These are phyloP conservation scores for Ophthalmolycus amberensis DNA, from an alignment of 2,113 vertebrate species.

Conservation along the genomic window DNA sequence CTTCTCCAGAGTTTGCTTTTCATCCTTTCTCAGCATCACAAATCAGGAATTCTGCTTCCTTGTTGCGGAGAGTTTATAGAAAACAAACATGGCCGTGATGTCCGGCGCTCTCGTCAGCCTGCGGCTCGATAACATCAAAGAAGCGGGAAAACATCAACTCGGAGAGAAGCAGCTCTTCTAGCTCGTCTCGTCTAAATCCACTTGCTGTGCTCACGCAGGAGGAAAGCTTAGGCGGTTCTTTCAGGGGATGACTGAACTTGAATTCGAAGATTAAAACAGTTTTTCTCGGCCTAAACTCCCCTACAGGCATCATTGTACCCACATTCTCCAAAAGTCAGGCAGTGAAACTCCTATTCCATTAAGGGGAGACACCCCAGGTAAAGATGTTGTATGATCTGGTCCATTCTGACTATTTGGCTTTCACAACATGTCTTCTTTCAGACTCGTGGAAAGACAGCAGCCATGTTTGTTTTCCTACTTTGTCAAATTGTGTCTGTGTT, in stretches of 20 bases:
- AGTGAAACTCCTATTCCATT: not conserved
- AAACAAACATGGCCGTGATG: constrained; percentile 34
- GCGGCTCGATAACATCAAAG: constrained; percentile 47
- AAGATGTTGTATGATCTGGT: not conserved
- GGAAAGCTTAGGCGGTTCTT: not conserved
- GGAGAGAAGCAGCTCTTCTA: constrained; percentile 14
- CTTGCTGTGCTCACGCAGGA: not conserved
- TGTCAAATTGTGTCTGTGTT: not conserved
- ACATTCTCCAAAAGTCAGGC: constrained; percentile 28
- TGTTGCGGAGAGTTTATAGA: not conserved
- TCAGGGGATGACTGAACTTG: not conserved
- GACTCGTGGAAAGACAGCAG: no score
- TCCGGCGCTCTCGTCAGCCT: constrained; percentile 24
- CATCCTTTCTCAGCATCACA: not conserved
- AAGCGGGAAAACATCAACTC: not conserved
- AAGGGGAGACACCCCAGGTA: no score
- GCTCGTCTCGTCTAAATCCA: not conserved
- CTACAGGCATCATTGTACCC: constrained; percentile 23
- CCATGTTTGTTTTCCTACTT: no score
- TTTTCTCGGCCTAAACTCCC: not conserved
- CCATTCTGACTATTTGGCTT: no score
- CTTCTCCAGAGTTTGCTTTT: not conserved
- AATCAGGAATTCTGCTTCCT: constrained; percentile 16
- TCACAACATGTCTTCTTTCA: no score
- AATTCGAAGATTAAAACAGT: not conserved